phyloP scores from a whole-genome alignment of 2,888 invertebrate species.

The Dichetophora obliterata region DNA sequence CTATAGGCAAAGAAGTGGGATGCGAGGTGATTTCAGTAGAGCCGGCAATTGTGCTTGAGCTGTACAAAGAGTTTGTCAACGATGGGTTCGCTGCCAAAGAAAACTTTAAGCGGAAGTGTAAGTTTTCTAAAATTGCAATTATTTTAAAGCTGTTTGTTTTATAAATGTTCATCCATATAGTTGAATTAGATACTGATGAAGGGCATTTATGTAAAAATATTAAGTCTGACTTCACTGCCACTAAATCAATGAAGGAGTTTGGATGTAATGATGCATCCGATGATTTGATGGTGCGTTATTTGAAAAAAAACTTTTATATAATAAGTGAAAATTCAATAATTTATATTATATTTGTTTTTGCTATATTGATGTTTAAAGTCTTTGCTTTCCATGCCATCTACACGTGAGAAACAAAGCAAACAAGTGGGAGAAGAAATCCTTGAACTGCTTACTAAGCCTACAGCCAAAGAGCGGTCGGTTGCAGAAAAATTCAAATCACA shows the following conservation, averaged over 20 bases:
- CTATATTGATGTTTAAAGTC: constrained; percentile 51
- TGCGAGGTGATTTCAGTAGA: constrained; percentile 68
- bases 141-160: not conserved
- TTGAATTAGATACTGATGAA: constrained; percentile 55
- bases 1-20: constrained; percentile 66
- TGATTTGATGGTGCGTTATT: constrained; percentile 74
- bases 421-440: constrained; percentile 96
- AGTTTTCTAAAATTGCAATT: constrained; percentile 50
- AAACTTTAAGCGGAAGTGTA: constrained; percentile 71
- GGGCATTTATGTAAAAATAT: constrained; percentile 52
- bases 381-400: constrained; percentile 77
- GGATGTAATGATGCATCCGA: constrained; percentile 72
- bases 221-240: constrained; percentile 55
- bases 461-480: constrained; percentile 95
- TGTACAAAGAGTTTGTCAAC: constrained; percentile 64
- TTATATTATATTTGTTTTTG: not conserved
- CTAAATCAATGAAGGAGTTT: constrained; percentile 57
- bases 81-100: constrained; percentile 67
- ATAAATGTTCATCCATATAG: not conserved
- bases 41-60: constrained; percentile 59
- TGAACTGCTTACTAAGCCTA: constrained; percentile 92
- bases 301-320: not conserved
- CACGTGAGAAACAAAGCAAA: constrained; percentile 94
- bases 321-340: too few relatives aligned
- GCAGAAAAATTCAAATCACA: constrained; percentile 96